Evolutionary conservation across 2,113 vertebrate species (phyloP).

Genomic region (Lagopus leucura): DNA sequence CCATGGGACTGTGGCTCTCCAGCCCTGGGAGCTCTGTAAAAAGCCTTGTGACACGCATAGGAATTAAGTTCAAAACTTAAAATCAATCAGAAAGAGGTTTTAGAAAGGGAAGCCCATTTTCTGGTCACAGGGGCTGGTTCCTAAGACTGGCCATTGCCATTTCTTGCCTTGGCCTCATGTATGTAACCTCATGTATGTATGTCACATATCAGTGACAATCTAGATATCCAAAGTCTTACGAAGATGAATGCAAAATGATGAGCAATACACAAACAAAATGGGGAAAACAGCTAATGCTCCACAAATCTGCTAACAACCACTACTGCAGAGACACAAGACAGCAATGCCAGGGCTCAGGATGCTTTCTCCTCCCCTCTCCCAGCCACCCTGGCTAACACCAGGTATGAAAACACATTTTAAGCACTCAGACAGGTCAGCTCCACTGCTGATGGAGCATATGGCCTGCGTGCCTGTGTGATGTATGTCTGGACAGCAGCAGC

Average conservation of each 20-base stretch:
- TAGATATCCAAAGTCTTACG: neutral
- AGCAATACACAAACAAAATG: neutral
- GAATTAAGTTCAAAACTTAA: neutral
- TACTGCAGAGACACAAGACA: neutral
- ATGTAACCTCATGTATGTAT: neutral
- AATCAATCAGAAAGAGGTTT: neutral
- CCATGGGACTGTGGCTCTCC: rapidly evolving
- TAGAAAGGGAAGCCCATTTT: neutral
- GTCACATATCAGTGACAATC: neutral
- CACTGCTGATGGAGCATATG: neutral
- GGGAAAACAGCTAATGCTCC: neutral
- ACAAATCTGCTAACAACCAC: neutral
- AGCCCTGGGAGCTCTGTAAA: neutral
- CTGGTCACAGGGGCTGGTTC: neutral
- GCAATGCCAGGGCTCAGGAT: neutral
- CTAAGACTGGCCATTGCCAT: neutral
- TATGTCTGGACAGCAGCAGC: conserved; percentile 19
- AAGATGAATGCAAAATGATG: neutral
- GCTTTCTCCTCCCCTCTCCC: neutral
- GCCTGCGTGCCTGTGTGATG: neutral
- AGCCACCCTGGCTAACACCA: neutral
- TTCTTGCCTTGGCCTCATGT: neutral
- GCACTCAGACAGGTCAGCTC: conserved; percentile 2
- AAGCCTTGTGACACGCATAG: neutral
- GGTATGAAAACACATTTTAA: neutral